Base-by-base conservation (phyloP, 2,113 vertebrate species). In the Galbula dea region DNA sequence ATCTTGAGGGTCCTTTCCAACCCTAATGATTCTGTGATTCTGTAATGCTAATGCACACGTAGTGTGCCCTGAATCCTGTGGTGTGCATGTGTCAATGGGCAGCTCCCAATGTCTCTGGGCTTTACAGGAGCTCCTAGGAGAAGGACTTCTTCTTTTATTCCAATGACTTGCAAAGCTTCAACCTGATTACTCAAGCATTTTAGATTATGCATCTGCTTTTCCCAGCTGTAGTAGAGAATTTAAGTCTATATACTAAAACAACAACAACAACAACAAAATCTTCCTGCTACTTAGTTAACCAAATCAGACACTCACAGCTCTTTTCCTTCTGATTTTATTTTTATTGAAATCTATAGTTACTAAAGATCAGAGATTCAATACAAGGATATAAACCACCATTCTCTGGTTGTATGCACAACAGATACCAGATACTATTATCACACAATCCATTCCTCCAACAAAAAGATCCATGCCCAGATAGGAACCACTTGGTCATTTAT, bases 401-500 rank as follows among this genome's bases (percentile, higher is more conserved):
- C 49, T 91, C 46, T 83, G 86, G 65, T 76, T 89, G 49, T 24
- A 63, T 91, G 78, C 87, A 68, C 77, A 89, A 54, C 46, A 91
- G 85, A 87, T 72, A 75, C 41, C 19, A 94, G 76, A 88, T 86
- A 67, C 16, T 37, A 4, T 52, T 78, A 78, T 81, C 62, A 67
- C 79, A 59, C 32, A 71, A 68, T 78, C 78, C 77, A 46, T 89
- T 85, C 89, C 89, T 79, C 59, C 71, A 59, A 8, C 37, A 52
- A 22, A 89, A 87, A 94, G 74, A 93, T 95, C 85, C 4, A 7
- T 52, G 34, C 52, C 66, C 63, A 63, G 92, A 90, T 94, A 94
- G 67, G 79, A 88, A 69, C 15, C 23, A 36, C 54, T 69, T 57
- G 41, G 68, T 71, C 94, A 87, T 96, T 95, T 94, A 91, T 95